Evolutionary conservation across 2,888 invertebrate genomes (phyloP), one percentile per base, ranked within the genome.

Genomic region (Schizaphis graminum): DNA sequence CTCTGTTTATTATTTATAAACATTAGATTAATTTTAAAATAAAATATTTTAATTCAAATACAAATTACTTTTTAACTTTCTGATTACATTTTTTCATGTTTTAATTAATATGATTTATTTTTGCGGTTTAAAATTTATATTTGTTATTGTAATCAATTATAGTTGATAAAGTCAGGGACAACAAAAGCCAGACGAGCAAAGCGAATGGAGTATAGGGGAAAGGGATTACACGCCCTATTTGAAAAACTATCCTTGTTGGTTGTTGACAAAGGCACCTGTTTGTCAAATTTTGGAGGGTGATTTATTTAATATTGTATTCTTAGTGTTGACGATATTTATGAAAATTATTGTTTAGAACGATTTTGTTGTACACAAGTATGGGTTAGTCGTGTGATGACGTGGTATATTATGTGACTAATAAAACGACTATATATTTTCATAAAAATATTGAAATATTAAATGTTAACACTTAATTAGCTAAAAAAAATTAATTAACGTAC

Each of bases 261-360:
- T 41, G 88, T 92, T 41, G 88, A 92, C 88, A 88, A 88, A 88
- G 28, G 67, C 92, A 92, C 92, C 92, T 92, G 92, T 88, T 92
- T 53, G 88, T 92, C 92, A 92, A 87, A 86, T 41, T 8, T 77
- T 53, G 67, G 88, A 53, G 89, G 92, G 87, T 92, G 61, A 61
- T 35, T 87, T 49, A 47, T 87, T 49, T 61, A 35, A 77, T 61
- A 87, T 92, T 61, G 86, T 21, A 61, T 86, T 86, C 91, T 28
- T n/a, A 57, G 57, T 13, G 85, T 85, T 57, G 24, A 21, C 41
- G 35, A n/a, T 91, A 35, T n/a, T 91, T 77, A 41, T 41, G 91
- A 91, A 85, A 44, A 5, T 85, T 56, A 21, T 85, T 10, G 84
- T 21, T 41, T 56, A 16, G 85, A 49, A 91, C 47, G 28, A 77